These are phyloP conservation scores for Selenia dentaria DNA, from an alignment of 2,888 invertebrate species.

Conservation along the genomic window DNA sequence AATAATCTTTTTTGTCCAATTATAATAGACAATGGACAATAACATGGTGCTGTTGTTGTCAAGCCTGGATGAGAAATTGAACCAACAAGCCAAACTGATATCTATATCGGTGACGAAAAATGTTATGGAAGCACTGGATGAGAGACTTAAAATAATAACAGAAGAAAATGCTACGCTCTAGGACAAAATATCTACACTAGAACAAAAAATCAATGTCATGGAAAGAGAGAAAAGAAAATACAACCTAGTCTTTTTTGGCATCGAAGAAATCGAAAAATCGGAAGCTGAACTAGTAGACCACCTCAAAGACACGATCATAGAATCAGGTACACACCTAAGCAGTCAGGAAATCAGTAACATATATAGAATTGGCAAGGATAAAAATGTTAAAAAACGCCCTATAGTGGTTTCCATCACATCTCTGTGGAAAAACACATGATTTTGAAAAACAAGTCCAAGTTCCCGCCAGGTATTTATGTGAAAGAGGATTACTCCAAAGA, in stretches of 20 bases:
- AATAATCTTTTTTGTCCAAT: conserved; percentile 1
- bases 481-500: no score
- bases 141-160: conserved; percentile 12
- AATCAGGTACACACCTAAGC: conserved; percentile 17
- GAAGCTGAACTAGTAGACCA: conserved; percentile 23
- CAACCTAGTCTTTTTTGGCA: conserved; percentile 16
- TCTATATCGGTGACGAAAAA: conserved; percentile 21
- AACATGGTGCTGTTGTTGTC: no score
- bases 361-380: conserved; percentile 10
- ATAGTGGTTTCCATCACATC: conserved; percentile 13
- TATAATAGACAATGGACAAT: conserved; percentile 23
- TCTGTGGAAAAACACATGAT: conserved; percentile 18
- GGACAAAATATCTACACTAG: conserved; percentile 11
- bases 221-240: conserved; percentile 21
- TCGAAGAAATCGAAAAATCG: conserved; percentile 24
- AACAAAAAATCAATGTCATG: conserved; percentile 12
- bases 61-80: no score
- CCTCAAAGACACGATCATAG: conserved; percentile 16
- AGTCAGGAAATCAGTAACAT: conserved; percentile 22
- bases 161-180: conserved; percentile 24
- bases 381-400: conserved; percentile 9
- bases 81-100: conserved; percentile 21
- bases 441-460: conserved; percentile 10
- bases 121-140: conserved; percentile 23
- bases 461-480: no score